Base-by-base conservation (phyloP, 2,797 vertebrate genomes). In the Bradypodion ventrale region DNA sequence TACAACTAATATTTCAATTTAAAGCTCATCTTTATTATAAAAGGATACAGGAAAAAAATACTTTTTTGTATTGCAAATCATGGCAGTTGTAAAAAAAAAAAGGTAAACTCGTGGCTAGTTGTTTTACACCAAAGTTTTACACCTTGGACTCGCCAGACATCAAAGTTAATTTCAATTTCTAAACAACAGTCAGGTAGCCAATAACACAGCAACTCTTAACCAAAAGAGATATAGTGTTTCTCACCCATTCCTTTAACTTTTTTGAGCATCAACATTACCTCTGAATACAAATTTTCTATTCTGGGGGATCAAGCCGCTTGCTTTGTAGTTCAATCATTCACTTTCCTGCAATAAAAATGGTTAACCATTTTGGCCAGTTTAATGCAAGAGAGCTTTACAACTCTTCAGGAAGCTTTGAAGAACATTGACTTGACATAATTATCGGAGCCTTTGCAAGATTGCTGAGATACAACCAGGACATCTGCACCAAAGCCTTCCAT, bases 1-100 rank as follows among this genome's bases (percentile, higher is more conserved):
- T 4, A 75, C 9, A 7, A 44, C 65, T 7, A 15, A 13, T 16
- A 12, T 86, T 89, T 85, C 77, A 82, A 62, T 91, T 91, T 70
- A 27, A 76, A 81, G 35, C 46, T 86, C 32, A 84, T 21, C 80
- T 94, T 94, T 94, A 94, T 94, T 94, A 91, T 85, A 93, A 94
- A 82, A 93, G 92, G 8, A 27, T 72, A 79, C 80, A 93, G 92
- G 90, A 93, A 92, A 92, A 42, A 19, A 59, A 46, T 85, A 87
- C 35, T 89, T 75, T 35, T 73, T 85, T 85, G 89, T 84, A 89
- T 69, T 9, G 52, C 89, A 89, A 92, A 90, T 88, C 0, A 49
- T 82, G 91, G 79, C 75, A 92, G 73, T 91, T 92, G 76, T 63
- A 56, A 77, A 91, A 92, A 12, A 62, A 68, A 83, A 80, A 21